Conservation (phyloP, 1,140 invertebrate species). For the Brachionus rubens region DNA sequence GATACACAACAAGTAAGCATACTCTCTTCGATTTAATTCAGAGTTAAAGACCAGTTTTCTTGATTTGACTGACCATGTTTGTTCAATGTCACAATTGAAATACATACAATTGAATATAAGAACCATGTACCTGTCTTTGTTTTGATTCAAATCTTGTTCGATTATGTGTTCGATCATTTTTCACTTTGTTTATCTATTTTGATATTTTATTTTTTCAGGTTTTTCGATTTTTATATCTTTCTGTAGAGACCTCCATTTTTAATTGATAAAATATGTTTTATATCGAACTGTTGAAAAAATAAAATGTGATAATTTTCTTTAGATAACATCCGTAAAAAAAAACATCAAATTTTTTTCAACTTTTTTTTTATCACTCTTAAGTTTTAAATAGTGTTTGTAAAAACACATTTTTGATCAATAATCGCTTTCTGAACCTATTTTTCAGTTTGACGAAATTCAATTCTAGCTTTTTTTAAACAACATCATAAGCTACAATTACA, state of each 20-base stretch:
- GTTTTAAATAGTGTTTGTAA: too few species aligned
- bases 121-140: not conserved
- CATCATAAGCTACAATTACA: too few species aligned
- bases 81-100: not conserved
- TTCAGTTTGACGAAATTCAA: too few species aligned
- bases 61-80: not conserved
- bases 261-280: not conserved
- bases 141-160: not conserved
- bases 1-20: not conserved
- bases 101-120: not conserved
- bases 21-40: not conserved
- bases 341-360: too few species aligned
- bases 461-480: too few species aligned
- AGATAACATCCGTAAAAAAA: too few species aligned
- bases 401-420: too few species aligned
- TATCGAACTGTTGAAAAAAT: too few species aligned
- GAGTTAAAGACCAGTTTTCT: not conserved
- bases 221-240: not conserved
- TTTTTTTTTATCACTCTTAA: too few species aligned
- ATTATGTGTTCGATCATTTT: slow-evolving; percentile 15
- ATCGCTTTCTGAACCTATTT: too few species aligned
- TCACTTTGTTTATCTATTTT: too few species aligned
- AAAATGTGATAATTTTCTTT: too few species aligned
- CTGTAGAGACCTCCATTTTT: not conserved
- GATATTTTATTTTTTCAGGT: not conserved